phyloP scores from a whole-genome alignment of 2,888 invertebrate species.

The Chymomyza fuscimana region DNA sequence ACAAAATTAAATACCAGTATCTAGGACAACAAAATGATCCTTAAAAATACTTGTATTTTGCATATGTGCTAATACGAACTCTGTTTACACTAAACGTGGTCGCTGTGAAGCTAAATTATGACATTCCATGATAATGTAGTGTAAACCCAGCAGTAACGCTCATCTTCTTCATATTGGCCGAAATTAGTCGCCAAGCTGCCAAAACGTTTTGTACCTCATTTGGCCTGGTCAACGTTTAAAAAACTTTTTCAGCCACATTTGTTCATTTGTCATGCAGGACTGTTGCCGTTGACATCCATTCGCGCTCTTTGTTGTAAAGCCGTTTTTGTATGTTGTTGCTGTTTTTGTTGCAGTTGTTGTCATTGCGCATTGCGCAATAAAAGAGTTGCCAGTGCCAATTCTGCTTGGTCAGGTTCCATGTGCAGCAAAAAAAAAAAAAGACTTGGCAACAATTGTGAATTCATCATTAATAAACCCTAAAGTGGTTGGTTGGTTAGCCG shows the following conservation, averaged over 20 bases:
- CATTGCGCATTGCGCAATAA: conserved; percentile 66
- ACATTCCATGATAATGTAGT: too few relatives aligned
- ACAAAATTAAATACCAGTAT: too few relatives aligned
- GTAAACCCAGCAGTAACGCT: background rate
- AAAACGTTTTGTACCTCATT: conserved; percentile 67
- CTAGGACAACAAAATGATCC: too few relatives aligned
- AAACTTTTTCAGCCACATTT: conserved; percentile 47
- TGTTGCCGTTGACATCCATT: conserved; percentile 78
- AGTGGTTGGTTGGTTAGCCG: conserved; percentile 58
- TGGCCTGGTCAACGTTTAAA: conserved; percentile 32
- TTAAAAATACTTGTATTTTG: too few relatives aligned
- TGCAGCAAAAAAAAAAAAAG: conserved; percentile 24
- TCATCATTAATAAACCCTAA: conserved; percentile 77
- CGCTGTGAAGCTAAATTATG: too few relatives aligned
- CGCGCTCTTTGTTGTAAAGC: conserved; percentile 66
- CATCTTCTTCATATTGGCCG: conserved; percentile 45
- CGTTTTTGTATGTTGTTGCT: conserved; percentile 14
- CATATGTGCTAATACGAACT: too few relatives aligned
- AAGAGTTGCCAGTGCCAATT: conserved; percentile 30
- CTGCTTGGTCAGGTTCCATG: background rate
- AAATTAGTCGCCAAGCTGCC: conserved; percentile 72
- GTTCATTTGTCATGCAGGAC: conserved; percentile 78
- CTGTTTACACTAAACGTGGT: too few relatives aligned
- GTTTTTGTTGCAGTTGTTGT: conserved; percentile 4
- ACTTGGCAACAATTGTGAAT: conserved; percentile 66